These are phyloP conservation scores for Apamea anceps DNA, from an alignment of 2,888 invertebrate species.

Conservation along the genomic window DNA sequence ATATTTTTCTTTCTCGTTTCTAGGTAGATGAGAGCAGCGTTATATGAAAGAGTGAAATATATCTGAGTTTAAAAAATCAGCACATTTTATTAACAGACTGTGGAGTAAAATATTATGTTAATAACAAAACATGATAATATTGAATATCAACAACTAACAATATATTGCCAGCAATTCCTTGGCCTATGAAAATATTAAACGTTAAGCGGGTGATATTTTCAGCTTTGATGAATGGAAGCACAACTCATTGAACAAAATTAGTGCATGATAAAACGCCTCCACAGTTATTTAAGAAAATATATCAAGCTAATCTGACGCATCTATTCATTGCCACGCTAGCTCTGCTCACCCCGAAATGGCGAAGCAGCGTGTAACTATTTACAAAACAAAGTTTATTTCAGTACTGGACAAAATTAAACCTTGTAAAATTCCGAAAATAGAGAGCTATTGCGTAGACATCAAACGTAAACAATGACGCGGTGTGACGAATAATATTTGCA, in stretches of 20 bases:
- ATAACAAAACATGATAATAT: not conserved
- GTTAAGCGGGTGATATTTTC: constrained; percentile 5
- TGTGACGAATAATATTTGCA: constrained; percentile 54
- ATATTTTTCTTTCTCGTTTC: constrained; percentile 4
- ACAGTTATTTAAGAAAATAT: constrained; percentile 26
- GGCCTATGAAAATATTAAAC: not conserved
- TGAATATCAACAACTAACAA: not conserved
- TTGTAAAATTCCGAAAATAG: constrained; percentile 59
- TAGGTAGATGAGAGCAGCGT: not conserved
- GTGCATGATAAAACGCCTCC: constrained; percentile 6
- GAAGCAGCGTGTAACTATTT: constrained; percentile 59
- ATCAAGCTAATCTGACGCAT: constrained; percentile 19
- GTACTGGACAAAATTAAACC: constrained; percentile 57
- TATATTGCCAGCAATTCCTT: not conserved
- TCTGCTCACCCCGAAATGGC: constrained; percentile 42
- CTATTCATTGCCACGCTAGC: constrained; percentile 28
- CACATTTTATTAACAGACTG: not conserved
- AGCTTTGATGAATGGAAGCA: constrained; percentile 29
- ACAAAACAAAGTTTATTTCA: constrained; percentile 66
- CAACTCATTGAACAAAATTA: constrained; percentile 32
- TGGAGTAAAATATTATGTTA: not conserved
- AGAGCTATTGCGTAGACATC: constrained; percentile 55
- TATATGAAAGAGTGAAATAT: constrained; percentile 1
- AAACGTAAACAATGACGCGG: constrained; percentile 61
- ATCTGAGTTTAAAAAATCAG: not conserved